Evolutionary conservation across 2,113 vertebrate genomes (phyloP).

Genomic region (Antechinus stuartii): DNA sequence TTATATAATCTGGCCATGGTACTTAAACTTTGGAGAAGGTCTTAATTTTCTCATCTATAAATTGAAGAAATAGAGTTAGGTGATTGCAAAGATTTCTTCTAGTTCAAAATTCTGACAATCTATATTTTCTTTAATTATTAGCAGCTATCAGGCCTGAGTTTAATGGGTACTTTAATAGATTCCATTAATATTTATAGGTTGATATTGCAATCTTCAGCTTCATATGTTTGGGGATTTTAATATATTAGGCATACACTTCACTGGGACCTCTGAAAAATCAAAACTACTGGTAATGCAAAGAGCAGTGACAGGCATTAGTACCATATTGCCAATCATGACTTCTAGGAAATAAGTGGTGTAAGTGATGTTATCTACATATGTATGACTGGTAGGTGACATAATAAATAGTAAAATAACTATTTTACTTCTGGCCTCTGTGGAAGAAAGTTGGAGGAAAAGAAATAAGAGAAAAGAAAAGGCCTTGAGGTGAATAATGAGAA

Average conservation of each 20-base stretch:
- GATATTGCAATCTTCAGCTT: conserved; percentile 28
- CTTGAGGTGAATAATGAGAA: background rate
- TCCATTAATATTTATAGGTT: conserved; percentile 10
- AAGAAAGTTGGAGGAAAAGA: background rate
- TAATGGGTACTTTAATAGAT: conserved; percentile 29
- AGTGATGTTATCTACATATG: background rate
- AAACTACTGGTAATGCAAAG: background rate
- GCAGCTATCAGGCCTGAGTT: background rate
- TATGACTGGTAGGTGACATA: background rate
- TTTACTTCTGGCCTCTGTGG: background rate
- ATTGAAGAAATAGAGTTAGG: background rate
- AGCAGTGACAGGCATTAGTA: background rate
- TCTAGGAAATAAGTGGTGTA: background rate
- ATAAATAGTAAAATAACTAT: background rate
- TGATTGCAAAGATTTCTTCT: background rate
- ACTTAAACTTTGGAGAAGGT: background rate
- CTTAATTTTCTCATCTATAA: background rate
- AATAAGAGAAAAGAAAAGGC: background rate
- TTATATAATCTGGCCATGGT: background rate
- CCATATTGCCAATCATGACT: background rate
- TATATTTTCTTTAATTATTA: conserved; percentile 35
- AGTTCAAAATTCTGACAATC: background rate
- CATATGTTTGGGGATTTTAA: conserved; percentile 48
- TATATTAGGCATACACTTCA: background rate
- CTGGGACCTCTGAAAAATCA: background rate